Percentiles rank a stretch among this genome's conserved stretches.
These are phyloP conservation scores for Conus ventricosus DNA, from an alignment of 1,140 invertebrate genomes.

Conservation along the genomic window DNA sequence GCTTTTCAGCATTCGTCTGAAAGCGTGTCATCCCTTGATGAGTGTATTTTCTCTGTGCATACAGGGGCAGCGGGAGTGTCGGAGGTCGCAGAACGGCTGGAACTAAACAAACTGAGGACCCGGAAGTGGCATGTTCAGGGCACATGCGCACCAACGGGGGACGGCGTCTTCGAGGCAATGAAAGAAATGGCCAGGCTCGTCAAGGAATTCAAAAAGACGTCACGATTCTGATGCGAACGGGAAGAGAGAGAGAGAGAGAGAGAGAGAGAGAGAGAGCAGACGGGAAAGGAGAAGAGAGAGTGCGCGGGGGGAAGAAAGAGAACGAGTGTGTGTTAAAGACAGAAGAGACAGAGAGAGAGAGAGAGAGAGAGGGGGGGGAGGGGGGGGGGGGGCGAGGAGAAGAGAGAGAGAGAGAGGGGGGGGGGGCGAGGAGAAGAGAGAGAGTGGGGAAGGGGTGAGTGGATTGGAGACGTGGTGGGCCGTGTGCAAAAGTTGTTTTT, in stretches of 20 bases:
- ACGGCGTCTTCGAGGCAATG: conserved; percentile 67
- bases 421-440: too few relatives aligned
- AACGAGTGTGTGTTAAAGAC: not conserved
- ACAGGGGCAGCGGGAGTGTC: not conserved
- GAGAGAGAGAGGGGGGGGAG: not conserved
- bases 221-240: not conserved
- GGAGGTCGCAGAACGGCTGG: conserved; percentile 38
- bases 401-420: not conserved
- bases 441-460: too few relatives aligned
- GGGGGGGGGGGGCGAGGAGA: not conserved
- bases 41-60: not conserved
- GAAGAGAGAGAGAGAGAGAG: not conserved
- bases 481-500: too few relatives aligned
- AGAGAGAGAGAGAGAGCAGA: not conserved
- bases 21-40: too few relatives aligned
- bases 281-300: not conserved
- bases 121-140: conserved; percentile 66
- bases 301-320: not conserved
- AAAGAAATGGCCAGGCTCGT: conserved; percentile 58
- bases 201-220: conserved; percentile 49
- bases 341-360: not conserved
- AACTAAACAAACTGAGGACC: conserved; percentile 51
- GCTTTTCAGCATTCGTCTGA: too few relatives aligned
- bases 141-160: conserved; percentile 62
- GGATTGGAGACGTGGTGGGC: too few relatives aligned